These are phyloP conservation scores for Allolobophora icterica DNA, from an alignment of 2,888 invertebrate genomes.

Conservation along the genomic window DNA sequence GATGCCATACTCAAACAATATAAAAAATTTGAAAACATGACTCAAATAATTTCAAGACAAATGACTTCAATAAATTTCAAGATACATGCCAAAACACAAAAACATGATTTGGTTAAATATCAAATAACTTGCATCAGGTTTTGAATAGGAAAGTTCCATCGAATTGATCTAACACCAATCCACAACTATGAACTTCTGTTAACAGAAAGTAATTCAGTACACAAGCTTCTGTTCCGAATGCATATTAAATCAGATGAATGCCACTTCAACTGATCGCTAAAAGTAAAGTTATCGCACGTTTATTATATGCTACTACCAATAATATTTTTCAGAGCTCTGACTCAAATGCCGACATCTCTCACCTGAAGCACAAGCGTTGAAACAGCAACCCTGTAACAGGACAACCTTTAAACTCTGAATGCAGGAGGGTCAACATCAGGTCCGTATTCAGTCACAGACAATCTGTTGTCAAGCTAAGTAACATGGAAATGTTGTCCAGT, in stretches of 20 bases:
- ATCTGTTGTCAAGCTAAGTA: background rate
- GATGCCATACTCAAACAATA: too few relatives aligned
- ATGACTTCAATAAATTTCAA: too few relatives aligned
- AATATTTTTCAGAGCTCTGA: background rate
- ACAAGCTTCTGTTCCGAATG: background rate
- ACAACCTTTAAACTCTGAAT: background rate
- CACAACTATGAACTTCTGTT: background rate
- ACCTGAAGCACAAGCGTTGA: background rate
- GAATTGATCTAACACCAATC: background rate
- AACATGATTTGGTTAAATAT: too few relatives aligned
- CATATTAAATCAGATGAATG: background rate
- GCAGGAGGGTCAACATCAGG: background rate
- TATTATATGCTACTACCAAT: background rate
- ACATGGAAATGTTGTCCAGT: background rate
- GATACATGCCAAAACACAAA: too few relatives aligned
- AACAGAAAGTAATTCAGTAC: background rate
- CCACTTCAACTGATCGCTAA: background rate
- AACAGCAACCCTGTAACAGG: background rate
- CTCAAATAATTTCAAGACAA: too few relatives aligned
- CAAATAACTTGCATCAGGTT: too few relatives aligned
- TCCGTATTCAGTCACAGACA: background rate
- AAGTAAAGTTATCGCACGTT: background rate
- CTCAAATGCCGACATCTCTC: background rate
- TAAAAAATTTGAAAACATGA: too few relatives aligned
- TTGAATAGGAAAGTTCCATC: too few relatives aligned